Percentiles rank a stretch among this genome's conserved stretches.
Evolutionary conservation across 2,888 invertebrate species (phyloP).

Genomic region (Caenorhabditis uteleia): DNA sequence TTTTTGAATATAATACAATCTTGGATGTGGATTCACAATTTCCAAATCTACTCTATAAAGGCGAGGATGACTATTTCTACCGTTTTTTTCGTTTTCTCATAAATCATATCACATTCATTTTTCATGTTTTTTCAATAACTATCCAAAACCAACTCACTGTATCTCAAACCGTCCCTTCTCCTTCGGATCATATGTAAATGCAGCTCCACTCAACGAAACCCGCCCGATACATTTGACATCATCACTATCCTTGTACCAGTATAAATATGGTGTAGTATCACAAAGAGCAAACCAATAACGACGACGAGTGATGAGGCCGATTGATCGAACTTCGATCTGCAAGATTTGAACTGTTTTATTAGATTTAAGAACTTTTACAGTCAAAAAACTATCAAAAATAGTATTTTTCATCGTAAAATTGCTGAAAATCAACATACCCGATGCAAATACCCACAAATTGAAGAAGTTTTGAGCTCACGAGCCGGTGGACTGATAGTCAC

Average conservation of each 20-base stretch:
- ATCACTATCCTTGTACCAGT: slow-evolving; percentile 60
- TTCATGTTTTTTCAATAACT: no score
- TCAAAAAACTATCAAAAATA: background rate
- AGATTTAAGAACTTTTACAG: background rate
- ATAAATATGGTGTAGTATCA: slow-evolving; percentile 59
- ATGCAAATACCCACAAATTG: slow-evolving; percentile 37
- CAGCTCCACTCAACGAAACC: slow-evolving; percentile 58
- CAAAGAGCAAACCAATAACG: slow-evolving; percentile 64
- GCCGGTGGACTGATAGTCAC: slow-evolving; percentile 33
- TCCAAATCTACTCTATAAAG: background rate
- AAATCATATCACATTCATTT: background rate
- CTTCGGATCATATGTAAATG: slow-evolving; percentile 63
- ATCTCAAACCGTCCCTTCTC: slow-evolving; percentile 65
- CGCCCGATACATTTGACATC: slow-evolving; percentile 61
- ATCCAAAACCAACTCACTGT: slow-evolving; percentile 46
- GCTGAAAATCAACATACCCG: slow-evolving; percentile 4
- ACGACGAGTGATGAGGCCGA: slow-evolving; percentile 48
- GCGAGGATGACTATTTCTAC: no score
- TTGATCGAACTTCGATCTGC: slow-evolving; percentile 51
- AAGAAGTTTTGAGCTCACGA: slow-evolving; percentile 21
- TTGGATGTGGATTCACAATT: no score
- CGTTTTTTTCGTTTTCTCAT: no score
- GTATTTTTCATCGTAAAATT: background rate
- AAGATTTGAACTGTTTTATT: slow-evolving; percentile 1
- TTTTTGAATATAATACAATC: no score